Percentiles rank a stretch among this genome's conserved stretches.
Conservation (phyloP, 2,113 vertebrate species). For the Bolborhynchus lineola region DNA sequence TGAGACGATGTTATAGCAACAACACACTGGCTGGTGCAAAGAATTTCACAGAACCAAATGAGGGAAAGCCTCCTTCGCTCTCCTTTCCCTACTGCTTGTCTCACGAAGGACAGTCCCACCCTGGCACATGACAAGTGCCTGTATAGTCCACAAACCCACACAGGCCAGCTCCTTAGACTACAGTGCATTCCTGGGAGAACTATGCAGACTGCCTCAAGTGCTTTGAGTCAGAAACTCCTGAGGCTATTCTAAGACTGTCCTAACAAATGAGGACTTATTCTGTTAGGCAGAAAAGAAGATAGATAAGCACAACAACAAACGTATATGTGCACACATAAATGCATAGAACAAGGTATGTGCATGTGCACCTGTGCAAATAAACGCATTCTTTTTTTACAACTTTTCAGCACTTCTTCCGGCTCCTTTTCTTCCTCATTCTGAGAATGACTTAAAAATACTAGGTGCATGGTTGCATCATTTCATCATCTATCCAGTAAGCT, state of each 20-base stretch:
- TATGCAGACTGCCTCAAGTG: fast-evolving
- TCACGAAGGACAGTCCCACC: background rate
- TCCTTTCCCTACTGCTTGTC: fast-evolving
- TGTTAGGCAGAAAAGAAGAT: background rate
- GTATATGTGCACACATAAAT: background rate
- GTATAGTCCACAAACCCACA: background rate
- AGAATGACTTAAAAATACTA: background rate
- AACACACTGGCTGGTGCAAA: background rate
- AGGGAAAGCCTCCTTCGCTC: fast-evolving
- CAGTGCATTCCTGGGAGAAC: background rate
- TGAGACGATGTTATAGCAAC: fast-evolving
- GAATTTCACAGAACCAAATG: fast-evolving
- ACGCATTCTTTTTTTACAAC: background rate
- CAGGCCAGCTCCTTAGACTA: fast-evolving
- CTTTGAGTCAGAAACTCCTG: background rate
- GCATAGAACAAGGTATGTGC: background rate
- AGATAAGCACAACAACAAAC: background rate
- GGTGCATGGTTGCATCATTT: background rate
- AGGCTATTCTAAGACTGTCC: background rate
- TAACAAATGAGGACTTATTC: background rate
- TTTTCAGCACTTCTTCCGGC: background rate
- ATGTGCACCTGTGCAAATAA: background rate
- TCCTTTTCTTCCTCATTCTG: background rate
- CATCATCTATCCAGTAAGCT: background rate
- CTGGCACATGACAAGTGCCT: fast-evolving